phyloP scores from a whole-genome alignment of 2,888 invertebrate species.

The Tribolium freemani region DNA sequence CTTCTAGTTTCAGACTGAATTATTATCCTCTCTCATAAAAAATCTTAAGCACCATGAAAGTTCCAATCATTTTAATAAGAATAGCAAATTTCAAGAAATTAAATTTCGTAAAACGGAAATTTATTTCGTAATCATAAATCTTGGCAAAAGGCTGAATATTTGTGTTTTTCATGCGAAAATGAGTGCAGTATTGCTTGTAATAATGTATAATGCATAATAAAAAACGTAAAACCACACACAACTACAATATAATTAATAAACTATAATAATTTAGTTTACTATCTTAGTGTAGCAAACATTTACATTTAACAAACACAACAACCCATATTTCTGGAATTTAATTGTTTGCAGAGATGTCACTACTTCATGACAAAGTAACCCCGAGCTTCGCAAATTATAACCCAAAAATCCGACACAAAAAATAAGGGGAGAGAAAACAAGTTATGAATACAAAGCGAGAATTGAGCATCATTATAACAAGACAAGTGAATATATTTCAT shows the following conservation, averaged over 20 bases:
- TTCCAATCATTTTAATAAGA: neutral
- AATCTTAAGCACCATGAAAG: neutral
- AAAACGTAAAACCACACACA: too few species aligned
- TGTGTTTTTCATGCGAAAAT: slow-evolving; percentile 4
- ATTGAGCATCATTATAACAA: slow-evolving; percentile 24
- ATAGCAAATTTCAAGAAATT: slow-evolving; percentile 6
- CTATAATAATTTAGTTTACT: neutral
- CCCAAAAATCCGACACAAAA: slow-evolving; percentile 14
- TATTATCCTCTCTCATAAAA: neutral
- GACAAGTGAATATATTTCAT: slow-evolving; percentile 30
- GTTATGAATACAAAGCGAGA: slow-evolving; percentile 25
- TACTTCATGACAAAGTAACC: neutral
- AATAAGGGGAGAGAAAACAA: slow-evolving; percentile 21
- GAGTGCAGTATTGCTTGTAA: neutral
- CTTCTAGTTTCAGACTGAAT: neutral
- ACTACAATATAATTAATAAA: too few species aligned
- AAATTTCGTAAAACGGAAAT: slow-evolving; percentile 16
- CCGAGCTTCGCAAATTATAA: slow-evolving; percentile 3
- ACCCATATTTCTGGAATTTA: slow-evolving; percentile 2
- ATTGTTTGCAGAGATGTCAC: slow-evolving; percentile 6
- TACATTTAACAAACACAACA: slow-evolving; percentile 5
- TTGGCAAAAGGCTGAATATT: neutral
- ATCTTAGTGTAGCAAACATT: slow-evolving; percentile 2
- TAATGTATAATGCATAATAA: neutral
- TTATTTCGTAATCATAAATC: slow-evolving; percentile 5